Evolutionary conservation across 1,140 invertebrate genomes (phyloP), one percentile per base, ranked within the genome.

Genomic region (Platorchestia sp.): DNA sequence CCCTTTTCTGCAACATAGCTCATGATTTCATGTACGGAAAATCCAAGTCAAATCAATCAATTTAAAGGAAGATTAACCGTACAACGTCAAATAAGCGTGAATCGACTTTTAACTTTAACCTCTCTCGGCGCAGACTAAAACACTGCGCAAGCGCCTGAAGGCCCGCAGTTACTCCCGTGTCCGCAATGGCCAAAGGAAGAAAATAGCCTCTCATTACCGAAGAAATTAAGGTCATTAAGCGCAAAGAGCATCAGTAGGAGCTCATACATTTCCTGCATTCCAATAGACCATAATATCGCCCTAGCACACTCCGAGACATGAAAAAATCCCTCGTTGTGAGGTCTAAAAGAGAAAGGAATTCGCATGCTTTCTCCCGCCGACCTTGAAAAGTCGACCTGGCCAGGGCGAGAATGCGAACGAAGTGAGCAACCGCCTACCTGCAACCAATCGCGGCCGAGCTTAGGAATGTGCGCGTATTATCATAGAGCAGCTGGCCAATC

Each of bases 301-400:
- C 87, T 89, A 27, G 42, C 36, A 75, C 59, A 75, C 14, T 10
- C 59, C 27, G 59, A 75, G 59, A 89, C 87, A 89, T 14, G 87
- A 89, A 89, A 44, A 89, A 89, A 89, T 89, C 43, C 59, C 87
- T 42, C 87, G 87, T 89, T 89, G 87, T 89, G 87, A 89, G 87
- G 87, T 89, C 87, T 44, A 89, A 89, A 89, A 89, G 87, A 89
- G 87, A 89, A 89, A 89, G 87, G 87, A 27, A 27, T 36, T 16
- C 87, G 87, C 87, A 42, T 89, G 43, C 87, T 89, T 89, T 89
- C 87, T 89, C 87, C 43, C 14, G 87, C 42, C 43, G 43, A 42
- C 87, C 87, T 89, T 89, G 87, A 89, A 89, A 89, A 42, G 87
- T 89, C 3, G 87, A 89, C 87, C 87, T 89, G 87, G 3, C 3